phyloP scores from a whole-genome alignment of 2,113 vertebrate species.

The Psophia crepitans region DNA sequence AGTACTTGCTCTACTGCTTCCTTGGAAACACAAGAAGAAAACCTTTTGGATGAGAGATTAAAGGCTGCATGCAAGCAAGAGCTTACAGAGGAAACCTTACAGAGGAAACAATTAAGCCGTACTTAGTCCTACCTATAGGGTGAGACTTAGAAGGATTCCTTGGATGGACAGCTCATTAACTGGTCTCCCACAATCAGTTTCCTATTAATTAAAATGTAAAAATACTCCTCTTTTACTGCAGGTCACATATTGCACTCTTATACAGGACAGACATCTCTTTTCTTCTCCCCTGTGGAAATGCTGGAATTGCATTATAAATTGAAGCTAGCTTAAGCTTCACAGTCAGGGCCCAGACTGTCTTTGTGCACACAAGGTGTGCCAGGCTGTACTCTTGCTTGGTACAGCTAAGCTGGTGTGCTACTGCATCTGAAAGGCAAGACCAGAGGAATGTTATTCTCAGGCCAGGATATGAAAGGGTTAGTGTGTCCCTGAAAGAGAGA shows the following conservation, averaged over 20 bases:
- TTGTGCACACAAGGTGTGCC: not conserved
- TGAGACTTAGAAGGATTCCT: not conserved
- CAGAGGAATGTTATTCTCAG: not conserved
- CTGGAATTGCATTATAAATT: not conserved
- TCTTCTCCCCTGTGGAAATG: not conserved
- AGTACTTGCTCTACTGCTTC: not conserved
- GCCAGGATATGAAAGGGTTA: not conserved
- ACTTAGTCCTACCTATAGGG: not conserved
- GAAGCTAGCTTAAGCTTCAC: not conserved
- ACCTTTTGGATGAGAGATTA: not conserved
- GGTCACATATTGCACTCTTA: not conserved
- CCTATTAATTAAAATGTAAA: not conserved
- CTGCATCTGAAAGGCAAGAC: not conserved
- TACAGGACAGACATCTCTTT: not conserved
- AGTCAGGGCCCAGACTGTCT: not conserved
- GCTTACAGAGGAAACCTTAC: not conserved
- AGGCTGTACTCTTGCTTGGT: not conserved
- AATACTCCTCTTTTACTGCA: not conserved
- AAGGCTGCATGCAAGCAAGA: not conserved
- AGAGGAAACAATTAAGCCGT: not conserved
- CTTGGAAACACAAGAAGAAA: not conserved
- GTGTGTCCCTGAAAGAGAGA: not conserved
- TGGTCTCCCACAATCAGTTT: not conserved
- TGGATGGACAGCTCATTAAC: not conserved
- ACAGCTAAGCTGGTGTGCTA: not conserved